Conservation (phyloP, 2,797 vertebrate species). For the Fistularia tabacaria region DNA sequence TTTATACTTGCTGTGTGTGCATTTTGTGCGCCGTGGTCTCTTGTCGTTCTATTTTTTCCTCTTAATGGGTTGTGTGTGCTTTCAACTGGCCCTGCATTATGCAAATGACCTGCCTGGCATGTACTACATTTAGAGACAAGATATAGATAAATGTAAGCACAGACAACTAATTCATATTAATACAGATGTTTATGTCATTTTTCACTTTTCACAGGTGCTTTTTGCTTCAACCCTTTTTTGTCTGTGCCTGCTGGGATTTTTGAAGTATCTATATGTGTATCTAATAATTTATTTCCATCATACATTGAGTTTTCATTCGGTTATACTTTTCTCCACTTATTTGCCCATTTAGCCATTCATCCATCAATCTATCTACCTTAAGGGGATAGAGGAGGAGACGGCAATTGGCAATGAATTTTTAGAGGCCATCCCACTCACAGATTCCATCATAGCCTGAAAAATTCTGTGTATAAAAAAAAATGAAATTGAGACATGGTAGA, state of each 20-base stretch:
- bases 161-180: conserved; percentile 53
- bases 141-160: conserved; percentile 48
- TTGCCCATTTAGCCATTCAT: conserved; percentile 73
- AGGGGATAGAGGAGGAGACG: conserved; percentile 68
- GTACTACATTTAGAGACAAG: conserved; percentile 48
- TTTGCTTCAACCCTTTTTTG: conserved; percentile 24
- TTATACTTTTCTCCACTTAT: conserved; percentile 71
- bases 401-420: conserved; percentile 80
- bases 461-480: conserved; percentile 79
- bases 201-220: conserved; percentile 8
- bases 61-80: conserved; percentile 65
- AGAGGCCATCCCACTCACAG: conserved; percentile 84
- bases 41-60: conserved; percentile 26
- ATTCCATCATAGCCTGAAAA: conserved; percentile 88
- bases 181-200: conserved; percentile 25
- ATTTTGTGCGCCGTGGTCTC: background rate
- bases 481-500: conserved; percentile 91
- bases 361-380: conserved; percentile 75
- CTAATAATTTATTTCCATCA: conserved; percentile 70
- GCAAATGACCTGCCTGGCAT: conserved; percentile 60
- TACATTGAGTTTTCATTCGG: conserved; percentile 64
- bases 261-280: conserved; percentile 57
- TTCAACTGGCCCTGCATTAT: conserved; percentile 52
- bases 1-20: conserved; percentile 17
- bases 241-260: conserved; percentile 35